A percentile compares a stretch with the other conserved stretches of the same genome.
These are phyloP conservation scores for Bufo bufo DNA, from an alignment of 2,113 vertebrate genomes.

Conservation along the genomic window DNA sequence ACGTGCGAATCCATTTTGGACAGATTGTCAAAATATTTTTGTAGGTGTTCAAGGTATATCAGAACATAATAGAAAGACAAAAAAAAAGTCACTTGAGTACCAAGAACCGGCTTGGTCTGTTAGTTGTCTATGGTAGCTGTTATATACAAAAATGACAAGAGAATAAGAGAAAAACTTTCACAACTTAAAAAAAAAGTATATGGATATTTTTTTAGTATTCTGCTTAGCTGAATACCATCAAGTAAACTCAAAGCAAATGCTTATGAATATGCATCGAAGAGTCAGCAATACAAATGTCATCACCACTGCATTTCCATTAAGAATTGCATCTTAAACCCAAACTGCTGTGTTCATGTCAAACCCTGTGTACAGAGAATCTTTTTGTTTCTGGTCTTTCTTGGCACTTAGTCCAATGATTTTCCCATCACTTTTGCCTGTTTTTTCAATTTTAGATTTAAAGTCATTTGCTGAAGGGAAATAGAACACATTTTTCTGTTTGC, in stretches of 20 bases:
- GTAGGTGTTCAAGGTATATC: neutral
- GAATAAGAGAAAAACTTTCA: neutral
- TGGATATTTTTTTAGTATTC: neutral
- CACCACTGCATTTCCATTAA: neutral
- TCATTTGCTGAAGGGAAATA: constrained; percentile 81
- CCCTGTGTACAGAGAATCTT: constrained; percentile 72
- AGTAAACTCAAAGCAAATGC: neutral
- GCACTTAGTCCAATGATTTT: constrained; percentile 63
- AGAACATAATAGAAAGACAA: neutral
- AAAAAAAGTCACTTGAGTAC: neutral
- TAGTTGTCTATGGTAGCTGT: neutral
- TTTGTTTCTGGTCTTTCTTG: constrained; percentile 67
- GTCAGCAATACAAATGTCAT: neutral
- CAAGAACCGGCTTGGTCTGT: constrained; percentile 39
- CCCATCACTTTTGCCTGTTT: constrained; percentile 65
- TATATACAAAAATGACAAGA: neutral
- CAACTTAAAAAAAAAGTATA: neutral
- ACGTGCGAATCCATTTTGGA: neutral
- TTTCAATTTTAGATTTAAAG: constrained; percentile 72
- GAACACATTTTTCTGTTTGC: constrained; percentile 81
- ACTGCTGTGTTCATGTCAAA: constrained; percentile 96
- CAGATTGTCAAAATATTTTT: constrained; percentile 26
- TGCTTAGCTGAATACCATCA: constrained; percentile 28
- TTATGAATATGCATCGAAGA: neutral
- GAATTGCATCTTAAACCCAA: constrained; percentile 82